These are phyloP conservation scores for Dryomyza anilis DNA, from an alignment of 2,888 invertebrate species.

Conservation along the genomic window DNA sequence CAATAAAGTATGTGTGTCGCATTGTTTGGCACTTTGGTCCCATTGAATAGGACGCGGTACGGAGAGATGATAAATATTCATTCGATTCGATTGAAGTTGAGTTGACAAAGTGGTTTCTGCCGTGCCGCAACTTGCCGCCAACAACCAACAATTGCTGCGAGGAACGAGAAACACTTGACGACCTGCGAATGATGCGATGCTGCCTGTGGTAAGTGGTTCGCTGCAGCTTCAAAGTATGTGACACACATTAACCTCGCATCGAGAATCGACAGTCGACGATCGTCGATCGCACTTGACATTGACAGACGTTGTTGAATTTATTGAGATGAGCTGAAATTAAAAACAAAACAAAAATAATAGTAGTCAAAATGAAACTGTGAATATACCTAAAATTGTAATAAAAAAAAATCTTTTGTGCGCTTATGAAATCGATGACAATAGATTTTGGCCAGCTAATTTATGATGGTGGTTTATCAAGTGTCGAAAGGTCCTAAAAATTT, in stretches of 20 bases:
- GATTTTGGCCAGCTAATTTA: too few species aligned
- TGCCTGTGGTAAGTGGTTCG: conserved; percentile 26
- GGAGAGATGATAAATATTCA: conserved; percentile 22
- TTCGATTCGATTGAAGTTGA: neutral
- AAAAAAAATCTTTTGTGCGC: too few species aligned
- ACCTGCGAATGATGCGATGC: conserved; percentile 40
- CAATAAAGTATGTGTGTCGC: too few species aligned
- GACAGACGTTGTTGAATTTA: conserved; percentile 33
- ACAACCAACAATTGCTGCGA: too few species aligned
- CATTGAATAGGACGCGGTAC: neutral
- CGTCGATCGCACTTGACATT: conserved; percentile 54
- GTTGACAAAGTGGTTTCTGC: conserved; percentile 23
- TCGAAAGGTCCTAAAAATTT: too few species aligned
- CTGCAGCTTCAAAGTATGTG: conserved; percentile 20
- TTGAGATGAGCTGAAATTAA: conserved; percentile 4
- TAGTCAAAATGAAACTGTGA: too few species aligned
- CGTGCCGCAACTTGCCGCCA: conserved; percentile 28
- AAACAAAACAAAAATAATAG: neutral
- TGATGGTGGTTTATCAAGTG: too few species aligned
- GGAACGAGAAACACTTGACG: conserved; percentile 54
- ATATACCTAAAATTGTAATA: too few species aligned
- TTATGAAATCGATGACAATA: too few species aligned
- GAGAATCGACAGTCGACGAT: too few species aligned
- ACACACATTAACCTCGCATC: conserved; percentile 41
- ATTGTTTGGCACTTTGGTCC: too few species aligned